phyloP scores from a whole-genome alignment of 2,888 invertebrate species.

The Philonicus albiceps region DNA sequence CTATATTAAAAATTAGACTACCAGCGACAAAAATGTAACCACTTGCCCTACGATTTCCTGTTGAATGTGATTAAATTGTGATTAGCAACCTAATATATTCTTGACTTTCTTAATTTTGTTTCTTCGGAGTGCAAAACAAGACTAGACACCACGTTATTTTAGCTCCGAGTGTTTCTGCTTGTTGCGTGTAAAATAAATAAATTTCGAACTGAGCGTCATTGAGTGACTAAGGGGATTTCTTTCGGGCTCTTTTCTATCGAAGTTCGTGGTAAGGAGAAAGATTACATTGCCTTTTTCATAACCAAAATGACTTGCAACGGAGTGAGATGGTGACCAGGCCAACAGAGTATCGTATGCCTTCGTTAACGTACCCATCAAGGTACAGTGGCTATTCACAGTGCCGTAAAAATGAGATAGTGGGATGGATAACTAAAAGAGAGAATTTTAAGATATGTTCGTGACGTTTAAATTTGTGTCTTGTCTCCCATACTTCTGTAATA shows the following conservation, averaged over 20 bases:
- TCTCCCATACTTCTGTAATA: background rate
- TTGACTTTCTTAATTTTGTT: background rate
- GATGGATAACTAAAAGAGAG: background rate
- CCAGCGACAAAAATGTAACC: too few species aligned
- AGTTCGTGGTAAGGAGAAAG: background rate
- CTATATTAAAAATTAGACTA: too few species aligned
- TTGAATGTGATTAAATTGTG: background rate
- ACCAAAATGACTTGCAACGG: background rate
- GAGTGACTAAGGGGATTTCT: background rate
- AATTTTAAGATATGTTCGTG: background rate
- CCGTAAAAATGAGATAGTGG: background rate
- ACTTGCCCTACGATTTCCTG: background rate
- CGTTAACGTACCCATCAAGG: background rate
- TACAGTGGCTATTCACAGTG: background rate
- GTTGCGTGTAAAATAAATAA: background rate
- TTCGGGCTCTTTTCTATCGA: background rate
- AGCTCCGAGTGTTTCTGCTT: background rate
- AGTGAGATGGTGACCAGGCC: background rate
- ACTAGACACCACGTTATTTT: background rate
- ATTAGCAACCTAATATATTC: background rate
- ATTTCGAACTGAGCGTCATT: background rate
- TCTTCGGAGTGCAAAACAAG: background rate
- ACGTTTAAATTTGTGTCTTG: background rate
- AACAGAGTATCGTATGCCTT: background rate
- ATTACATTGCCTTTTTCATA: background rate